Conservation (phyloP, 2,888 invertebrate genomes). For the Eilema griseolum region DNA sequence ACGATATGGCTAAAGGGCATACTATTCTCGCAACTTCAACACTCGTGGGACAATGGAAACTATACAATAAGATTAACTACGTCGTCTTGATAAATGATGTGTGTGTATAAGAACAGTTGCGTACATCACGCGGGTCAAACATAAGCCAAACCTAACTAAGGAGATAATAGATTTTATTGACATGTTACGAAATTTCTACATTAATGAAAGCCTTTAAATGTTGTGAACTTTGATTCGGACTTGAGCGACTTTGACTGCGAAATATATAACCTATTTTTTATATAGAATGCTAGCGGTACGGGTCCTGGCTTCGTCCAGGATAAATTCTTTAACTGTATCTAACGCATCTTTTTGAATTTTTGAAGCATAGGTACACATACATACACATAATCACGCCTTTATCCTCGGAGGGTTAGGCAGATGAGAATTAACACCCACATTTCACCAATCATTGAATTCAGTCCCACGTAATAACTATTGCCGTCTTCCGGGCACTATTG, state of each 20-base stretch:
- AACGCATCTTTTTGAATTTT: too few species aligned
- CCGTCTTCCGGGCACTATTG: too few species aligned
- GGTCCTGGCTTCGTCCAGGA: too few species aligned
- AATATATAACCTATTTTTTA: not conserved
- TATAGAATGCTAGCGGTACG: not conserved
- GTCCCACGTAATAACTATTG: too few species aligned
- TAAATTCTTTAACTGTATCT: too few species aligned
- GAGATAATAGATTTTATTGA: slow-evolving; percentile 17
- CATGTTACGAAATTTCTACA: slow-evolving; percentile 12
- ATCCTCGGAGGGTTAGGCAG: too few species aligned
- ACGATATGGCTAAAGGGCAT: slow-evolving; percentile 12
- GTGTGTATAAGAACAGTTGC: slow-evolving; percentile 21
- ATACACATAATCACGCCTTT: too few species aligned
- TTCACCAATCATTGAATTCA: too few species aligned
- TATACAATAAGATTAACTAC: slow-evolving; percentile 58
- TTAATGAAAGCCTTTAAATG: slow-evolving; percentile 9
- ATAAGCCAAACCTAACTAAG: slow-evolving; percentile 26
- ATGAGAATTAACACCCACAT: too few species aligned
- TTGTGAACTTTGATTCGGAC: not conserved
- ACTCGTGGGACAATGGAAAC: slow-evolving; percentile 42
- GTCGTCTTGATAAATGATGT: slow-evolving; percentile 50
- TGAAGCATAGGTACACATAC: too few species aligned
- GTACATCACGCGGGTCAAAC: slow-evolving; percentile 43
- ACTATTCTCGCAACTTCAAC: slow-evolving; percentile 21
- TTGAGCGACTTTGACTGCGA: not conserved